Conservation (phyloP, 92 coral and sea anemone genomes). For the Zoanthus gigantus region DNA sequence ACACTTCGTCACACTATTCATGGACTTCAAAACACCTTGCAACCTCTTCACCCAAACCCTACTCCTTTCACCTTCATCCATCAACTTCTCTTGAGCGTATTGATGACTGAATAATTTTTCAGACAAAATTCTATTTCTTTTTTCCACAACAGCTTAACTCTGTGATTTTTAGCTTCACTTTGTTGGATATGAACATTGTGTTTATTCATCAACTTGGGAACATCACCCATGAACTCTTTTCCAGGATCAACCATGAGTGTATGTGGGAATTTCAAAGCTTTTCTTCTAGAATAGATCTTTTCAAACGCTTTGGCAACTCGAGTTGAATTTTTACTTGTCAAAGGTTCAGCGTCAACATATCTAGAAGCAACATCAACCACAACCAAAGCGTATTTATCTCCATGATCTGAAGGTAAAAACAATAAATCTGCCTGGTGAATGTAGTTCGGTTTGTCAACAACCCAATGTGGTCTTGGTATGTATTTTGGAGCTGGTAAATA, state of each 20-base stretch:
- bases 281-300: constrained; percentile 24
- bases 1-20: neutral
- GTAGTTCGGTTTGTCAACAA: neutral
- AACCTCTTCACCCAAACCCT: neutral
- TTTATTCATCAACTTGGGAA: neutral
- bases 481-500: constrained; percentile 53
- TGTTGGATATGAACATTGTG: neutral
- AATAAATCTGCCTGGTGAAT: neutral
- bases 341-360: constrained; percentile 18
- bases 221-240: constrained; percentile 26
- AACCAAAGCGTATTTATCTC: neutral
- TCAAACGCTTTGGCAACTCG: constrained; percentile 46
- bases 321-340: constrained; percentile 3
- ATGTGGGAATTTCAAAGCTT: neutral
- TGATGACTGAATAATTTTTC: neutral
- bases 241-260: constrained; percentile 41
- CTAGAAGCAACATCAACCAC: constrained; percentile 34
- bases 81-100: neutral
- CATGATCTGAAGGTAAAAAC: neutral
- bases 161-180: neutral
- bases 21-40: neutral
- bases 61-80: neutral
- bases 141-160: neutral
- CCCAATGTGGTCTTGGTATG: constrained; percentile 47
- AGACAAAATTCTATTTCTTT: neutral